Conservation (phyloP, 2,113 vertebrate species). For the Lutjanus erythropterus region DNA sequence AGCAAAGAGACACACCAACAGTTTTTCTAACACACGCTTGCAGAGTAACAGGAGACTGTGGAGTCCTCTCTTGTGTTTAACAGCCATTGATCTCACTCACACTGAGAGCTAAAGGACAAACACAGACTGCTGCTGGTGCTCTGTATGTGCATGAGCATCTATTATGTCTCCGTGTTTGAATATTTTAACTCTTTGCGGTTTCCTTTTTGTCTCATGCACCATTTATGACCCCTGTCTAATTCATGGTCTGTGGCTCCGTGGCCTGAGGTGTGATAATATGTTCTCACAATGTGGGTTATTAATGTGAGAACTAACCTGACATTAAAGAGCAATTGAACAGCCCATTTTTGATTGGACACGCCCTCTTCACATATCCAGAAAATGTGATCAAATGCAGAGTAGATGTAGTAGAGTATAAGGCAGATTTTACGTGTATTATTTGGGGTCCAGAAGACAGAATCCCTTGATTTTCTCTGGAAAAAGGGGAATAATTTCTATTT, state of each 20-base stretch:
- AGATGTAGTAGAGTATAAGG: not conserved
- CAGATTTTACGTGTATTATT: not conserved
- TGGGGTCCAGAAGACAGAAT: not conserved
- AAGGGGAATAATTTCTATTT: not conserved
- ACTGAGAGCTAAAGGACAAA: constrained; percentile 57
- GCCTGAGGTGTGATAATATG: not conserved
- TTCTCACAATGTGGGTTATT: not conserved
- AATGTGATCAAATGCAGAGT: not conserved
- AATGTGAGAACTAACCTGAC: constrained; percentile 1
- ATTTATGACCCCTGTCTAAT: not conserved
- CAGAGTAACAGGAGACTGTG: constrained; percentile 13
- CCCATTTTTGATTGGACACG: not conserved
- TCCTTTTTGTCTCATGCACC: not conserved
- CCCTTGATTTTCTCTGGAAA: not conserved
- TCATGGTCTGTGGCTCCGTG: not conserved
- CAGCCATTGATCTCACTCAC: constrained; percentile 57
- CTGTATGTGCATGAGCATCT: constrained; percentile 14
- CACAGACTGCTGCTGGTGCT: constrained; percentile 36
- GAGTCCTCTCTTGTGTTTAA: constrained; percentile 52
- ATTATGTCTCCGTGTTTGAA: constrained; percentile 6
- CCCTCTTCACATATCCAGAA: not conserved
- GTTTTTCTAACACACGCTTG: not conserved
- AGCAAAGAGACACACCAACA: constrained; percentile 1
- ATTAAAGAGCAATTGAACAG: not conserved
- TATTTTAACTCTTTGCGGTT: not conserved